phyloP scores from a whole-genome alignment of 2,888 invertebrate genomes.

The Augiades crinisus region DNA sequence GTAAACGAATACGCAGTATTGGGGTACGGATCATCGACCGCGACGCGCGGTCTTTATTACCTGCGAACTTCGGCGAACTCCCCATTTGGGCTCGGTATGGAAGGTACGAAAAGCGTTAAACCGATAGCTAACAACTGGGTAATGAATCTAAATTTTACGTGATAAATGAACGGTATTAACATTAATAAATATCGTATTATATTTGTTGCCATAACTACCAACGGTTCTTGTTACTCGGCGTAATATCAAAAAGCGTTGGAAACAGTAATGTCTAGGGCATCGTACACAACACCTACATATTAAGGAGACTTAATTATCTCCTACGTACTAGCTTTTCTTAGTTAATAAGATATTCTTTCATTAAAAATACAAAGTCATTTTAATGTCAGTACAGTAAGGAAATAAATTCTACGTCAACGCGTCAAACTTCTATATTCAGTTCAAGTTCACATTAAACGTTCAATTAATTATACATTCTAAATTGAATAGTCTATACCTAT shows the following conservation, averaged over 20 bases:
- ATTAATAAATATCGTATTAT: not conserved
- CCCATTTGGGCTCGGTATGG: slow-evolving; percentile 69
- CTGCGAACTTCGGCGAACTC: slow-evolving; percentile 57
- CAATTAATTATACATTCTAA: too few relatives aligned
- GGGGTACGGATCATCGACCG: slow-evolving; percentile 68
- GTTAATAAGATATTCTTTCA: not conserved
- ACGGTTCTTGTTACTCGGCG: not conserved
- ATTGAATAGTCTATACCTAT: too few relatives aligned
- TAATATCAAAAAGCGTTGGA: not conserved
- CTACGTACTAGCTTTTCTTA: not conserved
- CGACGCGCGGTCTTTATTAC: slow-evolving; percentile 69
- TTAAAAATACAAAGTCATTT: too few relatives aligned
- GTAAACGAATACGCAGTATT: slow-evolving; percentile 56
- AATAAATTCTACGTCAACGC: too few relatives aligned
- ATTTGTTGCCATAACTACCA: slow-evolving; percentile 21
- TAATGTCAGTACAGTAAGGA: too few relatives aligned
- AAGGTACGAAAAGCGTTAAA: slow-evolving; percentile 52
- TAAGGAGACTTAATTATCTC: not conserved
- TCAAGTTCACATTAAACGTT: too few relatives aligned
- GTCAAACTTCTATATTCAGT: too few relatives aligned
- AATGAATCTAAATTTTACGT: slow-evolving; percentile 44
- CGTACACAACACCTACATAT: not conserved
- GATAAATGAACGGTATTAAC: slow-evolving; percentile 28
- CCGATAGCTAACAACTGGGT: slow-evolving; percentile 46
- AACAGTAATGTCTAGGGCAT: not conserved